Conservation (phyloP, 2,888 invertebrate species). For the Eupithecia pulchellata region DNA sequence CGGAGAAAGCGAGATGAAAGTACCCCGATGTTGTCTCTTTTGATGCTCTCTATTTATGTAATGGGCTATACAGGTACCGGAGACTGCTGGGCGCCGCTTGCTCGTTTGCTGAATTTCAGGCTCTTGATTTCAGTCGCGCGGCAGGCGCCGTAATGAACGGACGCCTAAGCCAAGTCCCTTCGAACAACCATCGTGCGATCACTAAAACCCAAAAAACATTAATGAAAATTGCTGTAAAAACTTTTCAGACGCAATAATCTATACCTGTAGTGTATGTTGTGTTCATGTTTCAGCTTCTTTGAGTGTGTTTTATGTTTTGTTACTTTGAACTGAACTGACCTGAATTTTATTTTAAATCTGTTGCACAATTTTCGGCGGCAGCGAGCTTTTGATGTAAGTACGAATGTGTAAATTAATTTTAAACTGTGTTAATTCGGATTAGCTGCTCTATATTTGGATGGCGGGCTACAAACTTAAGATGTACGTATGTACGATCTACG, state of each 20-base stretch:
- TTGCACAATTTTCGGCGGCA: conserved; percentile 66
- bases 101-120: conserved; percentile 42
- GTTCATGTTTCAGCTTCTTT: conserved; percentile 45
- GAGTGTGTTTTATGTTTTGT: conserved; percentile 50
- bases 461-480: not conserved
- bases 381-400: conserved; percentile 55
- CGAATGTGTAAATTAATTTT: conserved; percentile 30
- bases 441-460: conserved; percentile 21
- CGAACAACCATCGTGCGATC: conserved; percentile 53
- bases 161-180: conserved; percentile 50
- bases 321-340: conserved; percentile 61
- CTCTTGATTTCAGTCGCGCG: conserved; percentile 66
- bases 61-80: conserved; percentile 58
- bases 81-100: conserved; percentile 74
- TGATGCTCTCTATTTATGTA: conserved; percentile 50
- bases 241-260: conserved; percentile 53
- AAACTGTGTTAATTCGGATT: conserved; percentile 31
- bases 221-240: conserved; percentile 63
- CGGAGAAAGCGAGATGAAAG: conserved; percentile 45
- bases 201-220: conserved; percentile 59
- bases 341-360: conserved; percentile 73
- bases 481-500: not conserved
- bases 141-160: conserved; percentile 55
- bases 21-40: conserved; percentile 42
- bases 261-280: conserved; percentile 51